Conservation (phyloP, 2,888 invertebrate genomes). For the Drosophila limbata region DNA sequence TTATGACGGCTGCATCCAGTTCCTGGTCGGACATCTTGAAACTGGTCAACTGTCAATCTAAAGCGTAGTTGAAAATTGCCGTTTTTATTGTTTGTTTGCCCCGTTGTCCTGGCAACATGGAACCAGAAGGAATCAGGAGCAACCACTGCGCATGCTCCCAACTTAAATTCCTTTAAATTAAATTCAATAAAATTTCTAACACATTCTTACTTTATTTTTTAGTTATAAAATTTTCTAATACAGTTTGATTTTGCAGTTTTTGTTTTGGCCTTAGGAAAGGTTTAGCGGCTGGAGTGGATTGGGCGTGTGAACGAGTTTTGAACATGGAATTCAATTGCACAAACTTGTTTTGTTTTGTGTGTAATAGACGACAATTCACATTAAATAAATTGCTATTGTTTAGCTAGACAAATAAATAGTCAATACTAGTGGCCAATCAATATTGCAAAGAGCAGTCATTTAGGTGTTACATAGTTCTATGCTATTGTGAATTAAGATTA, state of each 20-base stretch:
- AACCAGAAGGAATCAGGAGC: not conserved
- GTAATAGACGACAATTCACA: constrained; percentile 2
- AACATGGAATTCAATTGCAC: constrained; percentile 28
- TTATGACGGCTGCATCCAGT: constrained; percentile 90
- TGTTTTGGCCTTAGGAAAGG: constrained; percentile 51
- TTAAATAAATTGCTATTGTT: constrained; percentile 13
- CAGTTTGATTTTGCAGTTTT: constrained; percentile 59
- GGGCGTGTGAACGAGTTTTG: constrained; percentile 25
- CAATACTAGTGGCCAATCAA: constrained; percentile 44
- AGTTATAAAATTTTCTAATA: constrained; percentile 67
- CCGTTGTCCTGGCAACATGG: constrained; percentile 14
- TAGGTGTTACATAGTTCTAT: constrained; percentile 23
- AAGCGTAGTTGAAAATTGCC: not conserved
- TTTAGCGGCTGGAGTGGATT: constrained; percentile 22
- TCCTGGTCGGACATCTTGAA: constrained; percentile 86
- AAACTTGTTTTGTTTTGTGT: constrained; percentile 26
- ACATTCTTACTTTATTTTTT: constrained; percentile 67
- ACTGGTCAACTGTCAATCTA: constrained; percentile 3
- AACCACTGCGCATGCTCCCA: constrained; percentile 19
- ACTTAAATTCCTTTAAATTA: not conserved
- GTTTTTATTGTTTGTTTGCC: constrained; percentile 19
- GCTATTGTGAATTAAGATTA: constrained; percentile 62
- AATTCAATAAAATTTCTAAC: constrained; percentile 42
- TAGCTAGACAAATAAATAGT: constrained; percentile 16
- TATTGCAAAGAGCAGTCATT: constrained; percentile 49